A percentile compares a stretch with the other conserved stretches of the same genome.
Conservation (phyloP, 2,113 vertebrate genomes). For the Grammomys dolichurus region DNA sequence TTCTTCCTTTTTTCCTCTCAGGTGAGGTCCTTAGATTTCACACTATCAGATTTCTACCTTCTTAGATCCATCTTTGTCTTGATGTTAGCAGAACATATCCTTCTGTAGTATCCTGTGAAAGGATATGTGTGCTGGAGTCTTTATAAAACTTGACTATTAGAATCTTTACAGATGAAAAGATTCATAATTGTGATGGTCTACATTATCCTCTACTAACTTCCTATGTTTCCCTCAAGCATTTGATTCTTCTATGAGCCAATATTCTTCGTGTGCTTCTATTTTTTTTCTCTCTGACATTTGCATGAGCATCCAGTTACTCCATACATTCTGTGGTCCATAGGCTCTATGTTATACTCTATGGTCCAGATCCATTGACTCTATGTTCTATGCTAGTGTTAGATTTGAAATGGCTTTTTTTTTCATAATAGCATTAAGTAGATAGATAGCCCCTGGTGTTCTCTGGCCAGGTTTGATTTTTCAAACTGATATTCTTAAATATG, state of each 20-base stretch:
- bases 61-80: neutral
- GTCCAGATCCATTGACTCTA: neutral
- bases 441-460: neutral
- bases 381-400: neutral
- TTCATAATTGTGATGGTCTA: neutral
- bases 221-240: neutral
- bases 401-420: neutral
- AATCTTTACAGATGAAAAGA: neutral
- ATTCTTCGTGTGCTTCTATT: neutral
- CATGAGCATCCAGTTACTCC: neutral
- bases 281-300: neutral
- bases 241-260: neutral
- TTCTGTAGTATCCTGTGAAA: neutral
- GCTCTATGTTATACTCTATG: neutral
- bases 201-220: neutral
- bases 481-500: neutral
- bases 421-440: neutral
- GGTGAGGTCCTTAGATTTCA: neutral
- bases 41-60: neutral
- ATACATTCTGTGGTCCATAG: neutral
- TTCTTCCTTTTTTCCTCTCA: neutral
- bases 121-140: neutral
- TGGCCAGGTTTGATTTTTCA: neutral
- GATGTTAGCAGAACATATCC: neutral
- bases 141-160: neutral